Percentiles rank a stretch among this genome's conserved stretches.
phyloP scores from a whole-genome alignment of 2,797 vertebrate species.

The Muraenolepis orangiensis region DNA sequence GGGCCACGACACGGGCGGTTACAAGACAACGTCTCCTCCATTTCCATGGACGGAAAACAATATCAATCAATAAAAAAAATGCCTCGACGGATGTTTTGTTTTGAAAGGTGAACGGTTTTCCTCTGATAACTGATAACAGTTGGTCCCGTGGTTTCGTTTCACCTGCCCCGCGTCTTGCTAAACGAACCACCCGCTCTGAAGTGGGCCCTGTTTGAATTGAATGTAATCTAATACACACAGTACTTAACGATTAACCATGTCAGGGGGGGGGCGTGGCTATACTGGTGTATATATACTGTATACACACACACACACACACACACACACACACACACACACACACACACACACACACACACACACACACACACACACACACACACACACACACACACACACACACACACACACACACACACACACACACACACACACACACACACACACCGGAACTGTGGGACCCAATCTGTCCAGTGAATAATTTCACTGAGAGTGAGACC shows the following conservation, averaged over 20 bases:
- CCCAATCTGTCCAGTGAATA: not conserved
- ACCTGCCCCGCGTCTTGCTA: conserved; percentile 6
- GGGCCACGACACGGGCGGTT: conserved; percentile 56
- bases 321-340: not conserved
- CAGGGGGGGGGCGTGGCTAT: conserved; percentile 4
- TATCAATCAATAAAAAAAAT: too few species aligned
- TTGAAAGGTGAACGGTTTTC: not conserved
- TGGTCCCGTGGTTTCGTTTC: not conserved
- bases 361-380: not conserved
- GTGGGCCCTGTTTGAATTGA: not conserved
- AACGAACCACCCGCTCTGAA: not conserved
- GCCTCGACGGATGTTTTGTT: not conserved
- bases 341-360: not conserved
- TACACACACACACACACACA: not conserved
- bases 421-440: not conserved
- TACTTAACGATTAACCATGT: not conserved
- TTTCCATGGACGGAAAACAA: conserved; percentile 5
- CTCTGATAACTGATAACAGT: too few species aligned
- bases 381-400: not conserved
- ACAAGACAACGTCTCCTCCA: conserved; percentile 74
- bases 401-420: not conserved
- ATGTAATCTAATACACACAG: too few species aligned
- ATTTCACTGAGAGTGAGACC: not conserved
- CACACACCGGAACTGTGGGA: not conserved
- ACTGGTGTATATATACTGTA: too few species aligned